These are phyloP conservation scores for Balaenoptera acutorostrata DNA, from an alignment of 2,113 vertebrate genomes.

Conservation along the genomic window DNA sequence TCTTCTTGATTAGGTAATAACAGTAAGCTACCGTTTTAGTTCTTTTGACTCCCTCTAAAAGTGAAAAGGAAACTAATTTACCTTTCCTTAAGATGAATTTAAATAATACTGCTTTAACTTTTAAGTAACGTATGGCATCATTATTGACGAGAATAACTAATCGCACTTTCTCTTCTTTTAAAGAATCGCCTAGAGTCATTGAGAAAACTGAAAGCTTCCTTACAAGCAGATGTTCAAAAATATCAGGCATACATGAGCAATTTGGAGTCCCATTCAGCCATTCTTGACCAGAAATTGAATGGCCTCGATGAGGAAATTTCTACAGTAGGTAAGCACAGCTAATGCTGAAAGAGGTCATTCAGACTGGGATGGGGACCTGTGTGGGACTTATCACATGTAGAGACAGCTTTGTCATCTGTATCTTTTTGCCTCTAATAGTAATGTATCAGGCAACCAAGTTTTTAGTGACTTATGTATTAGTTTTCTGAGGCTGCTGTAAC, in stretches of 20 bases:
- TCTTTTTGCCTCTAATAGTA: not conserved
- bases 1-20: not conserved
- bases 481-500: not conserved
- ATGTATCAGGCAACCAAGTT: not conserved
- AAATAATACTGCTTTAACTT: conserved; percentile 31
- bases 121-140: conserved; percentile 16
- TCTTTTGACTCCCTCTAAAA: conserved; percentile 16
- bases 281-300: conserved; percentile 84
- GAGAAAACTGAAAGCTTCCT: conserved; percentile 82
- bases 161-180: conserved; percentile 20
- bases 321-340: conserved; percentile 81
- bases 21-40: not conserved
- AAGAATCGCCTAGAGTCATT: conserved; percentile 92
- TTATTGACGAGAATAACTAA: conserved; percentile 34
- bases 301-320: conserved; percentile 85
- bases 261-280: conserved; percentile 85
- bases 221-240: conserved; percentile 92
- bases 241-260: conserved; percentile 87
- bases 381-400: not conserved
- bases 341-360: not conserved
- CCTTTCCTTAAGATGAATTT: conserved; percentile 14
- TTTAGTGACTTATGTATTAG: not conserved
- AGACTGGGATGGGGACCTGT: too few relatives aligned
- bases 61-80: conserved; percentile 15
- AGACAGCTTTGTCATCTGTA: not conserved